Conservation (phyloP, 2,888 invertebrate genomes). For the Villa cingulata region DNA sequence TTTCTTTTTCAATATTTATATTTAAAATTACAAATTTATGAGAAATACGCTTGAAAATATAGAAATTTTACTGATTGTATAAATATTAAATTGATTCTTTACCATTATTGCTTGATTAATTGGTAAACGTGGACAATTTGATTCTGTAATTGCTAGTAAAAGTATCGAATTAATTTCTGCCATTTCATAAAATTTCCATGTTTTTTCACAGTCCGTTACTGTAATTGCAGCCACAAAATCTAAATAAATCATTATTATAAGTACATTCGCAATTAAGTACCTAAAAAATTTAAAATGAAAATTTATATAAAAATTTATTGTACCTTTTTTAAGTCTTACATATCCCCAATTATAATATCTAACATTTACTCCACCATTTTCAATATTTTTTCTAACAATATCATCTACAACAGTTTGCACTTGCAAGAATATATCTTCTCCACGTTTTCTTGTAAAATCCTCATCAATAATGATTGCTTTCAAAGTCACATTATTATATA, state of each 20-base stretch:
- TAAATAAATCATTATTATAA: constrained; percentile 22
- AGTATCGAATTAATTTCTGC: constrained; percentile 51
- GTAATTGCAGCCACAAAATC: constrained; percentile 61
- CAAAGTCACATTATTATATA: constrained; percentile 2
- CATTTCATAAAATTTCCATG: constrained; percentile 55
- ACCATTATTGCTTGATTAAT: constrained; percentile 50
- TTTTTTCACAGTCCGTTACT: constrained; percentile 57
- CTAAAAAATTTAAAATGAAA: not conserved
- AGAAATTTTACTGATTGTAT: too few species aligned
- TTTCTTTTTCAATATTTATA: too few species aligned
- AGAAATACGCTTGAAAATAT: too few species aligned
- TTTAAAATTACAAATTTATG: too few species aligned
- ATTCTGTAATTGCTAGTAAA: constrained; percentile 61
- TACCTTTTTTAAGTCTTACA: constrained; percentile 58
- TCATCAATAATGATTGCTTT: constrained; percentile 58
- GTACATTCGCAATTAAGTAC: too few species aligned
- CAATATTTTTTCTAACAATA: constrained; percentile 48
- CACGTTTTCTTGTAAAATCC: constrained; percentile 48
- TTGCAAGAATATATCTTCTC: constrained; percentile 41
- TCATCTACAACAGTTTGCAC: constrained; percentile 50
- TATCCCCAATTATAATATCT: constrained; percentile 54
- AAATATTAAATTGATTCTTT: constrained; percentile 1
- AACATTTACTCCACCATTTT: constrained; percentile 53
- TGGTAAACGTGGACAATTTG: constrained; percentile 66
- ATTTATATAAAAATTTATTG: not conserved